Evolutionary conservation across 2,797 vertebrate species (phyloP).

Genomic region (Tokudaia muenninki): DNA sequence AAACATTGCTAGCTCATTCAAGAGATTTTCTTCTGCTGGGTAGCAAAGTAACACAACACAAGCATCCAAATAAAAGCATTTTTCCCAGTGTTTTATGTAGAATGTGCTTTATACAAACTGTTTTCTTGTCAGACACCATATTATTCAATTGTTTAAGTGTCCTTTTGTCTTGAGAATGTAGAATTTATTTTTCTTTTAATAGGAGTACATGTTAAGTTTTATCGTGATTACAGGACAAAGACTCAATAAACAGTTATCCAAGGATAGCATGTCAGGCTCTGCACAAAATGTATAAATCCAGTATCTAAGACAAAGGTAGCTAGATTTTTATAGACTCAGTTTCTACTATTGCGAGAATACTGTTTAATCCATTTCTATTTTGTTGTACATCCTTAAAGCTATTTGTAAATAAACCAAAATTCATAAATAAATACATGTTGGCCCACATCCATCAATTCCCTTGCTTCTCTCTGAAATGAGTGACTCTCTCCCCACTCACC

Average conservation of each 20-base stretch:
- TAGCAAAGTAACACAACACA: background rate
- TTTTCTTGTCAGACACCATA: background rate
- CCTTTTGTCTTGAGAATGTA: background rate
- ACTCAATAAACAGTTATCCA: conserved; percentile 23
- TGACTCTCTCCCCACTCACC: background rate
- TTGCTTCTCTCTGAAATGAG: background rate
- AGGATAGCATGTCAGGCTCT: background rate
- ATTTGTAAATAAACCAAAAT: background rate
- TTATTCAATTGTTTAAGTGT: conserved; percentile 39
- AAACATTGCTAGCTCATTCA: background rate
- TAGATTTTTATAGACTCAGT: conserved; percentile 24
- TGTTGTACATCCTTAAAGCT: background rate
- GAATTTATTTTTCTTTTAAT: background rate
- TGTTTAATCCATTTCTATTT: conserved; percentile 41
- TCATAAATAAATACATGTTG: conserved; percentile 4
- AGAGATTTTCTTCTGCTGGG: background rate
- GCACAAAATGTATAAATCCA: background rate
- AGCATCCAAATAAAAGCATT: background rate
- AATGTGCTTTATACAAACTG: background rate
- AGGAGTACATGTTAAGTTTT: background rate
- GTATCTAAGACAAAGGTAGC: conserved; percentile 28
- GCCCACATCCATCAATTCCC: background rate
- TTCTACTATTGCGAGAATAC: background rate
- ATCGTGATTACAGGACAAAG: background rate
- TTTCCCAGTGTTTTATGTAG: background rate